Conservation (phyloP, 2,797 vertebrate species). For the Propithecus perrieri region DNA sequence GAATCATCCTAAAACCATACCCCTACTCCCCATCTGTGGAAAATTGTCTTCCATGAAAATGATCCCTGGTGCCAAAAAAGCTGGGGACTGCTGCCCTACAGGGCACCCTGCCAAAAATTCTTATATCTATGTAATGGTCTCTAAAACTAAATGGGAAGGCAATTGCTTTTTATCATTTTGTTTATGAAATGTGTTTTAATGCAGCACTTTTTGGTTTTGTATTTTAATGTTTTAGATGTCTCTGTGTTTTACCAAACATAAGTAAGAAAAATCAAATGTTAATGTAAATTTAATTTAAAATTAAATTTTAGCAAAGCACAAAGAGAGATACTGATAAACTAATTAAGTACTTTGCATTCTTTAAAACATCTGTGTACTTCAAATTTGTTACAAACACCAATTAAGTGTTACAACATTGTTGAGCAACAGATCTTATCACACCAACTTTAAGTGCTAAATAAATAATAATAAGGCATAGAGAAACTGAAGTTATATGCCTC, state of each 20-base stretch:
- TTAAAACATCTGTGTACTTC: slow-evolving; percentile 38
- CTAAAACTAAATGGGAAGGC: slow-evolving; percentile 14
- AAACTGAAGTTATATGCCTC: background rate
- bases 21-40: too few species aligned
- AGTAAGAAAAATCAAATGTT: slow-evolving; percentile 49
- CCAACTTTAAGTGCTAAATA: slow-evolving; percentile 42
- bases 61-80: too few species aligned
- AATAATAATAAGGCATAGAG: slow-evolving; percentile 29
- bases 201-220: background rate
- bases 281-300: slow-evolving; percentile 12
- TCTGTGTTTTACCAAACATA: slow-evolving; percentile 21
- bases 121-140: background rate
- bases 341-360: slow-evolving; percentile 18
- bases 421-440: slow-evolving; percentile 23
- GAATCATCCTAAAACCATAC: too few species aligned
- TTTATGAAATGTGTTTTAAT: slow-evolving; percentile 16
- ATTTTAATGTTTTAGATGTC: background rate
- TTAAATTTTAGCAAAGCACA: slow-evolving; percentile 21
- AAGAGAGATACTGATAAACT: slow-evolving; percentile 16
- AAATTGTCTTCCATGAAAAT: too few species aligned
- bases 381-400: slow-evolving; percentile 25
- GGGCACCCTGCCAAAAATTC: background rate
- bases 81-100: background rate
- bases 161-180: slow-evolving; percentile 31
- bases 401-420: slow-evolving; percentile 33